Evolutionary conservation across 1,140 invertebrate species (phyloP), one percentile per base, ranked within the genome.

Genomic region (Manduca sexta): DNA sequence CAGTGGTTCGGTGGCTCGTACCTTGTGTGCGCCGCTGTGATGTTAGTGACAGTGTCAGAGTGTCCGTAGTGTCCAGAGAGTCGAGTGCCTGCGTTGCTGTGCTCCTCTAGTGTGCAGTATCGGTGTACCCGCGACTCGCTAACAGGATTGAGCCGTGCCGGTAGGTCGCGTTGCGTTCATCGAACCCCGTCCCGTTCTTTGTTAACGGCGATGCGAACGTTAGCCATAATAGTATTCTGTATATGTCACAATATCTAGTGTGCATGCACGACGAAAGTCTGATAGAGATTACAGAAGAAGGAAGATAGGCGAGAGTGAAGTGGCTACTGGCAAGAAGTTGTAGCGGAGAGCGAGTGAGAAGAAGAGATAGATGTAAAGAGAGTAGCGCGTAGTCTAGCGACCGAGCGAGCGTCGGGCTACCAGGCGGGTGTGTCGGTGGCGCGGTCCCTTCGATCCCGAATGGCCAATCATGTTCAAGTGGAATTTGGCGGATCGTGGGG

Each of bases 171-270:
- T 65, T 67, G 80, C 74, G 77, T 80, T 75, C 76, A 67, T 68
- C 60, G 64, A 62, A 59, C 60, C 64, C 70, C 69, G 67, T 26
- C 66, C 59, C 71, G 64, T 74, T 63, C 64, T 54, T 64, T 64
- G 58, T 66, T 63, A 60, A 73, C 58, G 72, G 68, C 74, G 70
- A 66, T 81, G 76, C 75, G 67, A 68, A 78, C 64, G 65, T 77
- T 68, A 77, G 64, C 63, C 75, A 72, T 60, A 69, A 73, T 72
- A 78, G 70, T 76, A 73, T 75, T 76, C 46, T 77, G 71, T 80
- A 60, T 71, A 79, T 84, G 77, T 82, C 68, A 82, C 82, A 82
- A 83, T 85, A 84, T 82, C 82, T 85, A 85, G 82, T 85, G 82
- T 85, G 67, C 82, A 85, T 85, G 82, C 82, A 85, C 76, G 79